phyloP scores from a whole-genome alignment of 2,113 vertebrate genomes.

The Cavia porcellus region DNA sequence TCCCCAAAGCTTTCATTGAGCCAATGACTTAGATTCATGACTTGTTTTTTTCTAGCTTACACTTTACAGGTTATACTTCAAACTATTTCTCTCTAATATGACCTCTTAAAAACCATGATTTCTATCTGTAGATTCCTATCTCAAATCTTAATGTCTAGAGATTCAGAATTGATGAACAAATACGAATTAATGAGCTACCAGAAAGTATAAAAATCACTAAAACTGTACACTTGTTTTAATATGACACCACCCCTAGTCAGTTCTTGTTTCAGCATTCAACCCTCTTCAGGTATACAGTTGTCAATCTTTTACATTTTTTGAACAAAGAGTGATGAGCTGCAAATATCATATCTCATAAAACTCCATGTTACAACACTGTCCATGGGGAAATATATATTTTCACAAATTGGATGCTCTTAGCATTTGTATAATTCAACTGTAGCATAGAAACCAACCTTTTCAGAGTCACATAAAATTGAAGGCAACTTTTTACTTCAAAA shows the following conservation, averaged over 20 bases:
- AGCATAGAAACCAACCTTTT: slow-evolving; percentile 34
- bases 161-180: neutral
- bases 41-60: neutral
- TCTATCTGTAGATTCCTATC: neutral
- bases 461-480: neutral
- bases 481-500: neutral
- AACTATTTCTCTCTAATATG: neutral
- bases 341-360: neutral
- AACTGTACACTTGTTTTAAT: neutral
- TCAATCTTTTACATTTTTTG: neutral
- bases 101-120: neutral
- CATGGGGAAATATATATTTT: neutral
- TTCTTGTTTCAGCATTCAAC: neutral
- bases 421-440: neutral
- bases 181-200: neutral
- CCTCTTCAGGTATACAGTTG: neutral
- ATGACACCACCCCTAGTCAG: neutral
- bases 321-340: neutral
- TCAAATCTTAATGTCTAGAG: neutral
- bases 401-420: neutral
- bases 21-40: neutral
- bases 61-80: too few relatives aligned
- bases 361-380: neutral
- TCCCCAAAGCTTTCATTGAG: neutral
- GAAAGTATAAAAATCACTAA: neutral